A percentile compares a stretch with the other conserved stretches of the same genome.
phyloP scores from a whole-genome alignment of 1,140 invertebrate species.

The Drosophila athabasca region DNA sequence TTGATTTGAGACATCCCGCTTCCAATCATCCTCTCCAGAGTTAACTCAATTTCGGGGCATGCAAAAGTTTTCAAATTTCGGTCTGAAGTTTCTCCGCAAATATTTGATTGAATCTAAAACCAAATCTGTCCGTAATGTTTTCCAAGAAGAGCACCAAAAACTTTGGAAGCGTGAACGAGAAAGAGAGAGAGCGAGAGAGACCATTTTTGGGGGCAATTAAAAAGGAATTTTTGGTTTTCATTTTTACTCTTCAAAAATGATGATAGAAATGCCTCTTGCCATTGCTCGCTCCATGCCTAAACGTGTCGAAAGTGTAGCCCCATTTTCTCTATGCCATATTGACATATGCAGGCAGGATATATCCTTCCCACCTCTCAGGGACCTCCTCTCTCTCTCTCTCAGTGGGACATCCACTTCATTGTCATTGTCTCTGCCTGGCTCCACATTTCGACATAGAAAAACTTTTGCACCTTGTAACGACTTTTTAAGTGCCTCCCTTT shows the following conservation, averaged over 20 bases:
- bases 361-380: background rate
- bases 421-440: slow-evolving; percentile 43
- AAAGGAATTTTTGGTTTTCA: slow-evolving; percentile 21
- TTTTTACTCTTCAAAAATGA: slow-evolving; percentile 23
- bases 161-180: slow-evolving; percentile 9
- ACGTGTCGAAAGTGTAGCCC: slow-evolving; percentile 20
- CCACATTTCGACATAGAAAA: slow-evolving; percentile 53
- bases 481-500: slow-evolving; percentile 58
- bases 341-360: slow-evolving; percentile 40
- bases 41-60: slow-evolving; percentile 17
- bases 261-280: slow-evolving; percentile 20
- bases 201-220: slow-evolving; percentile 36
- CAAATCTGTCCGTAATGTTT: background rate
- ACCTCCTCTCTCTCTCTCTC: slow-evolving; percentile 2
- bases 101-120: background rate
- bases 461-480: slow-evolving; percentile 72
- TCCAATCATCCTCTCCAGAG: background rate
- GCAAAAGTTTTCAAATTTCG: slow-evolving; percentile 23
- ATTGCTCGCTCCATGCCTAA: slow-evolving; percentile 7
- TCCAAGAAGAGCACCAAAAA: slow-evolving; percentile 8
- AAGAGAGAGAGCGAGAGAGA: background rate
- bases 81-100: slow-evolving; percentile 15
- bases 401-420: slow-evolving; percentile 26
- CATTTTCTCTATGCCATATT: background rate
- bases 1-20: too few relatives aligned